phyloP scores from a whole-genome alignment of 1,140 invertebrate species.

The Brachionus angularis region DNA sequence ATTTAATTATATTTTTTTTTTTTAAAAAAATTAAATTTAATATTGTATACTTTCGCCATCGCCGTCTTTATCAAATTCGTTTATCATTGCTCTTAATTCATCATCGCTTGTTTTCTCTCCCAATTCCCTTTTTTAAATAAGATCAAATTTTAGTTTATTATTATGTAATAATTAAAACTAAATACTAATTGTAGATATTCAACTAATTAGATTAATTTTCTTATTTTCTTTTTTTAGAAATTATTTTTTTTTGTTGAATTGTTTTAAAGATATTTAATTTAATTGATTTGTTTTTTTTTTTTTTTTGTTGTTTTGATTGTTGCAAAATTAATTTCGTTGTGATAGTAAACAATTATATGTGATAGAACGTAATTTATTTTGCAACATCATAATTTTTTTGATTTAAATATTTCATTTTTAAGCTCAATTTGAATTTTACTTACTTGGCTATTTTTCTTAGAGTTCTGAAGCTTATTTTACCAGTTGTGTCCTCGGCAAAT shows the following conservation, averaged over 20 bases:
- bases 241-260: no score
- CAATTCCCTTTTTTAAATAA: slow-evolving; percentile 51
- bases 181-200: no score
- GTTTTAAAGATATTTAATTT: no score
- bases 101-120: slow-evolving; percentile 59
- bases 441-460: slow-evolving; percentile 57
- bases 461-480: slow-evolving; percentile 58
- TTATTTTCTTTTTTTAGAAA: no score
- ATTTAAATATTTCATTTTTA: no score
- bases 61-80: slow-evolving; percentile 58
- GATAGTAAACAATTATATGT: no score
- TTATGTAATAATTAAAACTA: background rate
- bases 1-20: background rate
- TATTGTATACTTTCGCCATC: slow-evolving; percentile 60
- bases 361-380: background rate
- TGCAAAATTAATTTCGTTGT: no score
- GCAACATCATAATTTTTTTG: background rate
- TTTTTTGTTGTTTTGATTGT: no score
- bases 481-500: slow-evolving; percentile 59
- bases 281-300: no score
- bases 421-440: background rate
- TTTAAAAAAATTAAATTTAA: no score
- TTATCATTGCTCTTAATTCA: slow-evolving; percentile 59
- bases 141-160: background rate
- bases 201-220: no score